phyloP scores from a whole-genome alignment of 2,888 invertebrate species.

The Mythimna albipuncta region DNA sequence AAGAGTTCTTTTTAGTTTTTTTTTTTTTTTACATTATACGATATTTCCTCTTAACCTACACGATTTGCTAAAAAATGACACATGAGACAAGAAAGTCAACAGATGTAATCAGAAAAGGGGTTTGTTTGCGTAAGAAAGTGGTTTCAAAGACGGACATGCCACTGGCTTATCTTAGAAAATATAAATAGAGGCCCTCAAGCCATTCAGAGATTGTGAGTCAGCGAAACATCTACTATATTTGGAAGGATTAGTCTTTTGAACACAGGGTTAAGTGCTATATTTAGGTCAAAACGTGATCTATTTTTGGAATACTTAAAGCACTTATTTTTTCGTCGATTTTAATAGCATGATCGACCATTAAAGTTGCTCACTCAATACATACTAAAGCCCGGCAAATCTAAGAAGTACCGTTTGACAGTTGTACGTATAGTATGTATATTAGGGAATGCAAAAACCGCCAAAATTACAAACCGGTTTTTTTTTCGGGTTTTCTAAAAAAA shows the following conservation, averaged over 20 bases:
- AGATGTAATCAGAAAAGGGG: slow-evolving; percentile 61
- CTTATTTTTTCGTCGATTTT: not conserved
- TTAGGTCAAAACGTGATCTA: not conserved
- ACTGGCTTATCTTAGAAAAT: slow-evolving; percentile 68
- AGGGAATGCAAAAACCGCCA: no score
- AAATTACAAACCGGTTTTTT: no score
- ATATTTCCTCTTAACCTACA: not conserved
- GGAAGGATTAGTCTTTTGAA: slow-evolving; percentile 37
- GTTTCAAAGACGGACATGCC: slow-evolving; percentile 52
- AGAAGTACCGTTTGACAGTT: no score
- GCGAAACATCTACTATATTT: slow-evolving; percentile 54
- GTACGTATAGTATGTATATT: no score
- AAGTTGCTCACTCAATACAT: not conserved
- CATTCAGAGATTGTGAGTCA: slow-evolving; percentile 62
- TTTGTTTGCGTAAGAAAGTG: slow-evolving; percentile 60
- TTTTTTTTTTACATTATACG: not conserved
- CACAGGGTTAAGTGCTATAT: slow-evolving; percentile 20
- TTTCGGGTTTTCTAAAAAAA: no score
- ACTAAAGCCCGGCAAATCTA: no score
- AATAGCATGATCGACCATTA: not conserved
- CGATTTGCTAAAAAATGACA: slow-evolving; percentile 42
- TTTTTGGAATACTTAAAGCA: slow-evolving; percentile 12
- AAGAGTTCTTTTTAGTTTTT: no score
- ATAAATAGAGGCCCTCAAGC: slow-evolving; percentile 59
- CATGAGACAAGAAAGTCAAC: slow-evolving; percentile 47